A percentile compares a stretch with the other conserved stretches of the same genome.
Evolutionary conservation across 2,113 vertebrate genomes (phyloP).

Genomic region (Trogon surrucura): DNA sequence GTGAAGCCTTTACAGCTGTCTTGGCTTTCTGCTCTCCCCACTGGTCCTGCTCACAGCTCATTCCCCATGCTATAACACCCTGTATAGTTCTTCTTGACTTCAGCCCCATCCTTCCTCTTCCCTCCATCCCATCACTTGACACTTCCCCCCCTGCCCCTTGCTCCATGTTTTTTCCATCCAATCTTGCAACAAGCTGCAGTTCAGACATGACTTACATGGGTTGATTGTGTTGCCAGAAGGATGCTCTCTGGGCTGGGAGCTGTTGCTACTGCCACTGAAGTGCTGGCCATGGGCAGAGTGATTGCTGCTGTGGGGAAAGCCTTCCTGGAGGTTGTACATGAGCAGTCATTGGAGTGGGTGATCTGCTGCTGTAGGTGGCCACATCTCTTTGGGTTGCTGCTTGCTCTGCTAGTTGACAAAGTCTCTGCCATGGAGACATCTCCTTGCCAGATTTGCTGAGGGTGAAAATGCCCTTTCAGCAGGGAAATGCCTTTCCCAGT

Average conservation of each 20-base stretch:
- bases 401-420: background rate
- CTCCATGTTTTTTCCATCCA: background rate
- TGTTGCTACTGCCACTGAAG: background rate
- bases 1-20: background rate
- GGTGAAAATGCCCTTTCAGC: background rate
- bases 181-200: background rate
- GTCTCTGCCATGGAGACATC: background rate
- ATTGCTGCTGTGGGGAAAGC: background rate
- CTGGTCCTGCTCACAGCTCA: background rate
- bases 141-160: background rate
- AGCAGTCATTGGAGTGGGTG: background rate
- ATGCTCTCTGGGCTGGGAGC: background rate
- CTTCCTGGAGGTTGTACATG: background rate
- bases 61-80: background rate
- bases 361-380: background rate
- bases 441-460: background rate
- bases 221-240: background rate
- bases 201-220: background rate
- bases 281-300: background rate
- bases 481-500: background rate
- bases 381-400: background rate
- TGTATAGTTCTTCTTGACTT: background rate
- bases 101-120: background rate
- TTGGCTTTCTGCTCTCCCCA: background rate
- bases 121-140: background rate